A percentile compares a stretch with the other conserved stretches of the same genome.
Conservation (phyloP, 1,140 invertebrate genomes). For the Pachyrhynchus sulphureomaculatus region DNA sequence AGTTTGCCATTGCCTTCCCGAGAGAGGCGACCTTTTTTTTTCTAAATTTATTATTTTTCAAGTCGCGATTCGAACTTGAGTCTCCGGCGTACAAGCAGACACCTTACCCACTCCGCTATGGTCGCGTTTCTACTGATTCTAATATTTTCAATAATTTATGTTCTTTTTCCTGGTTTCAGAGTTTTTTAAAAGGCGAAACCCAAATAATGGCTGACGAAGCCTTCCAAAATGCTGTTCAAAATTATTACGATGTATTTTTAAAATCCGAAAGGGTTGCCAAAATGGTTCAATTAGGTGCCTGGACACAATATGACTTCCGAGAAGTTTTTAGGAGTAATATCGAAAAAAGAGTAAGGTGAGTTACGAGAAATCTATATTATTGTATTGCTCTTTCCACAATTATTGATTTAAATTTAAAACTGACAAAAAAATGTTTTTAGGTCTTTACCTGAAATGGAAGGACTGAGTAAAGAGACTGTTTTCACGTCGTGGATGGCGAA, state of each 20-base stretch:
- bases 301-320: constrained; percentile 96
- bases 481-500: constrained; percentile 99
- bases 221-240: constrained; percentile 97
- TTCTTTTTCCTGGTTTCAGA: constrained; percentile 58
- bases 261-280: constrained; percentile 92
- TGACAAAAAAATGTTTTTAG: too few relatives aligned
- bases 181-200: constrained; percentile 91
- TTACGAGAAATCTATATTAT: neutral
- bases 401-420: too few relatives aligned
- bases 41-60: too few relatives aligned
- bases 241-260: constrained; percentile 96
- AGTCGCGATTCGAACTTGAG: too few relatives aligned
- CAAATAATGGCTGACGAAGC: constrained; percentile 98
- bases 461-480: constrained; percentile 98
- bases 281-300: constrained; percentile 96
- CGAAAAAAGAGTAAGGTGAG: constrained; percentile 89
- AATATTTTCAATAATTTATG: too few relatives aligned
- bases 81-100: too few relatives aligned
- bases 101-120: too few relatives aligned
- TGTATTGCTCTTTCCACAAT: too few relatives aligned
- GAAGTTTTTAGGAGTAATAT: constrained; percentile 98
- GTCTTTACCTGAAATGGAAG: constrained; percentile 98
- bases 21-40: too few relatives aligned
- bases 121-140: too few relatives aligned
- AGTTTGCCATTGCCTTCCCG: too few relatives aligned